phyloP scores from a whole-genome alignment of 1,140 invertebrate genomes.

The Lasioglossum albipes region DNA sequence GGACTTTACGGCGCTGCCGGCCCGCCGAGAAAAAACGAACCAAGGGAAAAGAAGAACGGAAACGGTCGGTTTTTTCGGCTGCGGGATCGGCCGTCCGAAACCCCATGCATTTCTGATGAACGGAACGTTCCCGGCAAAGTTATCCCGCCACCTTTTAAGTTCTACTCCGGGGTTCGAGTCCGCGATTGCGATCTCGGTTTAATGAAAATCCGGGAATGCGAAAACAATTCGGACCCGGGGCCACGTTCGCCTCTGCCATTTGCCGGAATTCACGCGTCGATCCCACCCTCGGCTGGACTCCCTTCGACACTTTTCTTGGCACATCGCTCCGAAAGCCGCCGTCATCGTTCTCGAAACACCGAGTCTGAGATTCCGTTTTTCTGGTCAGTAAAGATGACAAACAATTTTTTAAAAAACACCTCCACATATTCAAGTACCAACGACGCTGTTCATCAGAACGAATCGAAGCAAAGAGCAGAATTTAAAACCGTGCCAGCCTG shows the following conservation, averaged over 20 bases:
- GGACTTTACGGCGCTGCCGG: slow-evolving; percentile 57
- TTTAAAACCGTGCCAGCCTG: no score
- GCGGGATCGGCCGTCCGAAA: slow-evolving; percentile 54
- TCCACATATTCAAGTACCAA: no score
- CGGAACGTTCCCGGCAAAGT: slow-evolving; percentile 15
- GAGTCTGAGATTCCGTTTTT: no score
- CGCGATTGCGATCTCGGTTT: slow-evolving; percentile 75
- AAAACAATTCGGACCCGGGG: slow-evolving; percentile 59
- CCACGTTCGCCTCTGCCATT: slow-evolving; percentile 10
- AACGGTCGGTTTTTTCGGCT: slow-evolving; percentile 57
- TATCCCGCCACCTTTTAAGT: slow-evolving; percentile 30
- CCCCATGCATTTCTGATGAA: slow-evolving; percentile 79
- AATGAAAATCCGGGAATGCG: slow-evolving; percentile 69
- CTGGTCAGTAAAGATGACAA: no score
- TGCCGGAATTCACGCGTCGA: background rate
- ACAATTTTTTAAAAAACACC: no score
- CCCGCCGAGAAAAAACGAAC: background rate
- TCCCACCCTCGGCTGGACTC: background rate
- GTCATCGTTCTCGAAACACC: no score
- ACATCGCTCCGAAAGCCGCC: no score
- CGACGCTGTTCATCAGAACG: no score
- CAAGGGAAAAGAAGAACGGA: background rate
- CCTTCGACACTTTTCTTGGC: no score
- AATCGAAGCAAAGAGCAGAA: no score
- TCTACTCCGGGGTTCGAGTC: slow-evolving; percentile 48